These are phyloP conservation scores for Vanessa cardui DNA, from an alignment of 2,888 invertebrate species.

Conservation along the genomic window DNA sequence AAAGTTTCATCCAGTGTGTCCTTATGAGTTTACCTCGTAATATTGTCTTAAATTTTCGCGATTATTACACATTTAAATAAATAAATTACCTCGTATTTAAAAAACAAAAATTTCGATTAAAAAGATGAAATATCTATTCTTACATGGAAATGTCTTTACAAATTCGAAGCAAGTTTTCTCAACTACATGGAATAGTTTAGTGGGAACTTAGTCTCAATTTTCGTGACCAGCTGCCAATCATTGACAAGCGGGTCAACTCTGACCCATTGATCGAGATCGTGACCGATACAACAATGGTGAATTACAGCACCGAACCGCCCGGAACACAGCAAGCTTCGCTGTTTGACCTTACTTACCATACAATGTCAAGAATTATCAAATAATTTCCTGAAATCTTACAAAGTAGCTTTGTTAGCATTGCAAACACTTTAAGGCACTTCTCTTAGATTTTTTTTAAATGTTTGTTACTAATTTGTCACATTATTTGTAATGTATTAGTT, in stretches of 20 bases:
- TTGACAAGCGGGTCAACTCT: constrained; percentile 52
- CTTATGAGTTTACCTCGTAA: too few species aligned
- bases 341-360: constrained; percentile 57
- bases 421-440: too few species aligned
- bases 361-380: constrained; percentile 53
- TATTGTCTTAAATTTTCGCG: too few species aligned
- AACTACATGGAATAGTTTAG: constrained; percentile 1
- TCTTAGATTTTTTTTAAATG: too few species aligned
- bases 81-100: too few species aligned
- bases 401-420: neutral
- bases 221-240: constrained; percentile 50
- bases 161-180: neutral
- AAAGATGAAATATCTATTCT: too few species aligned
- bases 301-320: constrained; percentile 57
- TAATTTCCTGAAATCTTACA: constrained; percentile 15
- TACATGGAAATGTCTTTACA: neutral
- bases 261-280: constrained; percentile 70
- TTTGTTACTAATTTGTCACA: too few species aligned
- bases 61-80: too few species aligned
- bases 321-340: constrained; percentile 56
- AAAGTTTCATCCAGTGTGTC: too few species aligned
- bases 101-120: too few species aligned
- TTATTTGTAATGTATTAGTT: too few species aligned
- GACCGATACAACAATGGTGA: constrained; percentile 64
- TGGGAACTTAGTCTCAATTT: constrained; percentile 19